Conservation (phyloP, 2,888 invertebrate genomes). For the Phasia obesa region DNA sequence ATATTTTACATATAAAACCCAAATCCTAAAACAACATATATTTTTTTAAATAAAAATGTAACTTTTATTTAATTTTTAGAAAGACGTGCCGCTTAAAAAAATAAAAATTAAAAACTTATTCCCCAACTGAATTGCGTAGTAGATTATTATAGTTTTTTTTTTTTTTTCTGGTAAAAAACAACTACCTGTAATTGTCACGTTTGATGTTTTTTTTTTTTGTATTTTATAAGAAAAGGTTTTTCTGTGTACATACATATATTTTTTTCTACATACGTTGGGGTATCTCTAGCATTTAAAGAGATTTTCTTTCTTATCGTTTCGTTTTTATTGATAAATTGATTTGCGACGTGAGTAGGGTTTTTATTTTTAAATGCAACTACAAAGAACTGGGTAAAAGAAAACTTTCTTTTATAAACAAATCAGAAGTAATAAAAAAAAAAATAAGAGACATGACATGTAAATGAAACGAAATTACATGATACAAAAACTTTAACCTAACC, state of each 20-base stretch:
- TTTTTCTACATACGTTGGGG: neutral
- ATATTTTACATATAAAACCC: neutral
- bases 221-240: conserved; percentile 6
- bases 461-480: neutral
- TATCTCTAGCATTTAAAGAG: conserved; percentile 27
- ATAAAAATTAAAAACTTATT: neutral
- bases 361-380: neutral
- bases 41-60: neutral
- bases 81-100: conserved; percentile 21
- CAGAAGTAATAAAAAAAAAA: neutral
- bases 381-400: conserved; percentile 26
- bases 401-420: conserved; percentile 46
- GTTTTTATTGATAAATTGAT: conserved; percentile 68
- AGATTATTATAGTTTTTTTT: conserved; percentile 6
- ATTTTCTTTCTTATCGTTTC: conserved; percentile 29
- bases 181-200: conserved; percentile 53
- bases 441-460: neutral
- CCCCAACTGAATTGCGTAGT: conserved; percentile 6
- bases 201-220: conserved; percentile 21
- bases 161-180: conserved; percentile 1
- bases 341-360: conserved; percentile 66
- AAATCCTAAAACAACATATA: neutral
- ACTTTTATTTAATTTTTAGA: conserved; percentile 15
- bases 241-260: neutral
- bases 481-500: neutral